Evolutionary conservation across 1,140 invertebrate genomes (phyloP), one percentile per base, ranked within the genome.

Genomic region (Dendrolimus kikuchii): DNA sequence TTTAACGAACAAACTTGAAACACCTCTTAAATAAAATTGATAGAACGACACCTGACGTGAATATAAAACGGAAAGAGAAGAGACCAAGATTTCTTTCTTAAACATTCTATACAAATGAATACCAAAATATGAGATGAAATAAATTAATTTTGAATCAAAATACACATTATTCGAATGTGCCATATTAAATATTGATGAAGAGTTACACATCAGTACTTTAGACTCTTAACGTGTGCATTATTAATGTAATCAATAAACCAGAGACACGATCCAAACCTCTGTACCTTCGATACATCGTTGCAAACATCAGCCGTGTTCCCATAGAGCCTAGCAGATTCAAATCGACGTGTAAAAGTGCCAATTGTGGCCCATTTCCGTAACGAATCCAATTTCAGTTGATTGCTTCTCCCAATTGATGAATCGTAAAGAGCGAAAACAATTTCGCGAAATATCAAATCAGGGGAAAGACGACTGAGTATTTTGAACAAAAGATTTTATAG

Each of bases 371-470:
- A 57, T 62, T 62, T 59, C 56, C 46, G 53, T 56, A 62, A 62
- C 56, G 56, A 62, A 62, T 62, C 60, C 56, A 62, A 62, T 62
- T 59, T 59, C 53, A 53, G 43, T 58, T 62, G 60, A 62, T 62
- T 55, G 56, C 60, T 62, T 53, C 46, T 43, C 40, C 42, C 55
- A 62, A 62, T 58, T 62, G 60, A 62, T 62, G 60, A 62, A 62
- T 62, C 60, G 53, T 62, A 59, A 62, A 62, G 53, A 55, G 54
- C 59, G 51, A 62, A 62, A 55, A 62, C 60, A 62, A 62, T 62
- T 62, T 62, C 47, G 56, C 43, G 46, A 55, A 55, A 58, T 62
- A 59, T 62, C 53, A 51, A 58, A 62, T 55, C 52, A 58, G 50
- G 40, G 55, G 42, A 54, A 59, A 59, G 49, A 53, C 41, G 46